These are phyloP conservation scores for Pheosia gnoma DNA, from an alignment of 2,888 invertebrate species.

Conservation along the genomic window DNA sequence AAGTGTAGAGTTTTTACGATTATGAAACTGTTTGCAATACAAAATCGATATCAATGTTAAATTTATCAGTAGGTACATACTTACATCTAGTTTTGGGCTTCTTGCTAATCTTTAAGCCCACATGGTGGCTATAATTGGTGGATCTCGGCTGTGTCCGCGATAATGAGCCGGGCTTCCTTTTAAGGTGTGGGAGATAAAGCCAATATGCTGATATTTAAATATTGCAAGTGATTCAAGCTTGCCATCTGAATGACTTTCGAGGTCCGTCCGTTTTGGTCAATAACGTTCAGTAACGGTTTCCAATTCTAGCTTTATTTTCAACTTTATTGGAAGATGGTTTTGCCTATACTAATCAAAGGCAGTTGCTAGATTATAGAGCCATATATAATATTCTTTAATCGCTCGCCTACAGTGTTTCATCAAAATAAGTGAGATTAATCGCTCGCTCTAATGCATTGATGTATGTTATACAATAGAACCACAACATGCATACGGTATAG, in stretches of 20 bases:
- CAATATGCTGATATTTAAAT: conserved; percentile 17
- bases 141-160: conserved; percentile 54
- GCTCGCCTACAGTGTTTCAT: conserved; percentile 54
- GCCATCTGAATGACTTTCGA: conserved; percentile 1
- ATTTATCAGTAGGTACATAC: background rate
- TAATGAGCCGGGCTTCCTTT: conserved; percentile 65
- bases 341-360: too few relatives aligned
- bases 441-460: conserved; percentile 75
- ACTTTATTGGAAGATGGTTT: conserved; percentile 19
- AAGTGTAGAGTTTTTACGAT: background rate
- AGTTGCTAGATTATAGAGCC: conserved; percentile 13
- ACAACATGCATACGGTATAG: conserved; percentile 78
- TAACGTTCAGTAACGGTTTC: conserved; percentile 29
- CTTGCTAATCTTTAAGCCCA: conserved; percentile 60
- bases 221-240: conserved; percentile 1
- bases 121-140: conserved; percentile 61
- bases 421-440: conserved; percentile 74
- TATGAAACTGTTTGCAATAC: background rate
- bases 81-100: conserved; percentile 18
- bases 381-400: conserved; percentile 30
- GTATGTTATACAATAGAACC: conserved; percentile 70
- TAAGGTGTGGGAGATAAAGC: conserved; percentile 48
- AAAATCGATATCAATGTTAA: background rate
- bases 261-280: conserved; percentile 22
- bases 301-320: conserved; percentile 24